Percentiles rank a stretch among this genome's conserved stretches.
Conservation (phyloP, 2,888 invertebrate species). For the Trypoxylon attenuatum region DNA sequence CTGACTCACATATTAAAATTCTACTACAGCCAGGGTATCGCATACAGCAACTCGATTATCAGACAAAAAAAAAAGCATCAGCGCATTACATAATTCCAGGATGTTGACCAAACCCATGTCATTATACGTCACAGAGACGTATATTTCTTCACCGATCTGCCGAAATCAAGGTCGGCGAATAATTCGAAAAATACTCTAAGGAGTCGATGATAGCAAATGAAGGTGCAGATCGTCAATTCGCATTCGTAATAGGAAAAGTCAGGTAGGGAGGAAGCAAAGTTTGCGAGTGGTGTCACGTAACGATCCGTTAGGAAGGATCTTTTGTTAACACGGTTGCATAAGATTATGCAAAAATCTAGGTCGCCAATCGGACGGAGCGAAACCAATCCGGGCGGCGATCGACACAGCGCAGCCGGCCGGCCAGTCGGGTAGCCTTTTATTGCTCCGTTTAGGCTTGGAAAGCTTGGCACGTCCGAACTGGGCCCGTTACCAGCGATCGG, state of each 20-base stretch:
- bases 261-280: conserved; percentile 17
- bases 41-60: too few species aligned
- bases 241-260: background rate
- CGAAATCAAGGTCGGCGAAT: too few species aligned
- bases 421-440: conserved; percentile 13
- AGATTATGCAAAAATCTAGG: conserved; percentile 61
- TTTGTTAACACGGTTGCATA: conserved; percentile 64
- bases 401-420: conserved; percentile 8
- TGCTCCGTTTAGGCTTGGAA: conserved; percentile 14
- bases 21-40: too few species aligned
- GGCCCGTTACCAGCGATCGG: conserved; percentile 45
- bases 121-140: too few species aligned
- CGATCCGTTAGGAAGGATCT: conserved; percentile 52
- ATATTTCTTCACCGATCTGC: too few species aligned
- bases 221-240: background rate
- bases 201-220: too few species aligned
- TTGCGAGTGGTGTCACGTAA: conserved; percentile 55
- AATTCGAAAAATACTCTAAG: too few species aligned
- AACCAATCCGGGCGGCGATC: conserved; percentile 39
- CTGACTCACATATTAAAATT: too few species aligned
- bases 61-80: too few species aligned
- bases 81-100: too few species aligned
- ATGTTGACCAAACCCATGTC: too few species aligned
- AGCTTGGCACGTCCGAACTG: conserved; percentile 32
- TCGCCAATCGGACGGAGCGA: conserved; percentile 33